Base-by-base conservation (phyloP, 2,888 invertebrate genomes). In the Lycophotia porphyrea region DNA sequence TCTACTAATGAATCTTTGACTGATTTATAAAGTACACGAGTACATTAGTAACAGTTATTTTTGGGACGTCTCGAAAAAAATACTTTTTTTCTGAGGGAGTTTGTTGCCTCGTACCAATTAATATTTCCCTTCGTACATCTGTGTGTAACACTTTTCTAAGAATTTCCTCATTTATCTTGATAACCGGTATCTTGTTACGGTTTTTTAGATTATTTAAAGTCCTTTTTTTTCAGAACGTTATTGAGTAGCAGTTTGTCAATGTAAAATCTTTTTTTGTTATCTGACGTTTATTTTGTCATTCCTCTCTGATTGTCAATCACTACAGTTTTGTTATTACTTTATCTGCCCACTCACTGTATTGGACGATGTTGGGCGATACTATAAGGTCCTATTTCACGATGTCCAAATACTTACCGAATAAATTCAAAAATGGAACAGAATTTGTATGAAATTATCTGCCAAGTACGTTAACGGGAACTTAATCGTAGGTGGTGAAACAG, bases 241-340 rank as follows among this genome's bases (percentile, higher is more conserved):
- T 60, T 27, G 58, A 39, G n/a, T n/a, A n/a, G n/a, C 15, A 52
- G 18, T 60, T 65, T 44, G 13, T 66, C 31, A 31, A 13, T 49
- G 0, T 3, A 11, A 31, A 44, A 73, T 74, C 5, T 47, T 15
- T 67, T 31, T 64, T 27, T 39, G 31, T 52, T 49, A 84, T 88
- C 86, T 72, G 74, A 84, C 79, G 68, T 76, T 81, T 76, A 69
- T 78, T 80, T 80, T 74, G 69, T 74, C 72, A 72, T 44, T 70
- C 55, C 63, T 71, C 49, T 86, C 60, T 72, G 61, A 71, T 71
- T 84, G 80, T 82, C 83, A 87, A 80, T 84, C 75, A 80, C 63
- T 76, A 80, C 74, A 81, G 68, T 81, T 8, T 15, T 71, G 31
- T 60, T 65, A 65, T 69, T 58, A 36, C 8, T 21, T 39, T 34